Evolutionary conservation across 2,113 vertebrate genomes (phyloP), one percentile per base, ranked within the genome.

Genomic region (Atractosteus spatula): DNA sequence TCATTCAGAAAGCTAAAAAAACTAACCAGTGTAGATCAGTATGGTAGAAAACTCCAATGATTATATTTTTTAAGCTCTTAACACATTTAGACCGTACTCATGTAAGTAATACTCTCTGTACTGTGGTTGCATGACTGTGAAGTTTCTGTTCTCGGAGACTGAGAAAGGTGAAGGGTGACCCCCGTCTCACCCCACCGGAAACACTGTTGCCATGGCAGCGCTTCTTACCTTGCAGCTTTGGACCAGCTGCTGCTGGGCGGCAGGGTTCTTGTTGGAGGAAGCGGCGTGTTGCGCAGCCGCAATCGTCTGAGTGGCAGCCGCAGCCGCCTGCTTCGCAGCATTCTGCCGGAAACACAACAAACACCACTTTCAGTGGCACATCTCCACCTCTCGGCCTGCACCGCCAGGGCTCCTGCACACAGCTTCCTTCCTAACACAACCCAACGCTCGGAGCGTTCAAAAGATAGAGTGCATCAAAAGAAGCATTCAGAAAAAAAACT

Each of bases 221-320:
- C 8, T 1, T 47, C 81, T 82, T 75, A 98, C 97, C 96, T 98
- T 99, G 88, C 97, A 98, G 90, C 96, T 96, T 86, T 98, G 95
- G 16, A 96, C 95, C 0, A 99, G 93, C 74, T 97, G 94, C 78
- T 98, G 97, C 0, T 95, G 94, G 0, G 92, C 94, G 0, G 94
- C 94, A 0, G 94, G 94, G 83, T 94, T 97, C 90, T 93, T 98
- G 85, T 95, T 95, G 78, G 94, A 87, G 0, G 95, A 92, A 12
- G 96, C 92, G 0, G 95, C 95, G 0, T 99, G 93, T 57, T 98
- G 96, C 0, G 96, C 96, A 0, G 97, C 97, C 0, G 97, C 95
- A 0, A 99, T 98, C 29, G 95, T 97, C 91, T 98, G 97, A 0
- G 96, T 98, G 62, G 97, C 94, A 0, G 97, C 96, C 0, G 96